Percentiles rank a stretch among this genome's conserved stretches.
Evolutionary conservation across 92 coral and sea anemone genomes (phyloP).

Genomic region (Epizoanthus illoricatus): DNA sequence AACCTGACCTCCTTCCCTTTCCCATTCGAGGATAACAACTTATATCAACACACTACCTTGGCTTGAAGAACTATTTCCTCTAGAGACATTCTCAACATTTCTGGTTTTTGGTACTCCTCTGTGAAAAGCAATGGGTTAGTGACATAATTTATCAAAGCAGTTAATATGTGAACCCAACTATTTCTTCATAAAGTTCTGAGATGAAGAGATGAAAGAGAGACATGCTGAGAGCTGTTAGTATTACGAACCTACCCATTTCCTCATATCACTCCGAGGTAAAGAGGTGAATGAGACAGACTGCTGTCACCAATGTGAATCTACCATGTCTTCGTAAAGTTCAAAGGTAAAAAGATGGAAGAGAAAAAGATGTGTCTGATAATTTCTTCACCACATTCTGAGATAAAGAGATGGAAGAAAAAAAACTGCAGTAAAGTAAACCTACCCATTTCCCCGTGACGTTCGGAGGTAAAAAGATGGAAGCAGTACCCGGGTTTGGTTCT

Average conservation of each 20-base stretch:
- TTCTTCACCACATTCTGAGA: neutral
- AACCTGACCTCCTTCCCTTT: too few relatives aligned
- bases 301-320: too few relatives aligned
- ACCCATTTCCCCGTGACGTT: constrained; percentile 75
- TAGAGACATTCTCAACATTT: constrained; percentile 82
- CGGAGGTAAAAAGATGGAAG: constrained; percentile 79
- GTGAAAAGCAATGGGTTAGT: neutral
- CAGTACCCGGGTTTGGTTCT: constrained; percentile 86
- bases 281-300: neutral
- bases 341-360: too few relatives aligned
- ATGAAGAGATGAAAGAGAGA: too few relatives aligned
- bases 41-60: constrained; percentile 55
- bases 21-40: neutral
- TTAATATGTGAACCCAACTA: too few relatives aligned
- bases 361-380: too few relatives aligned
- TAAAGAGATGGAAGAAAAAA: neutral
- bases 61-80: constrained; percentile 94
- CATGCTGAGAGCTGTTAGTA: too few relatives aligned
- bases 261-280: too few relatives aligned
- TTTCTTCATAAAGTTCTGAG: too few relatives aligned
- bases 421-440: neutral
- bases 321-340: too few relatives aligned
- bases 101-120: constrained; percentile 81
- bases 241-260: too few relatives aligned
- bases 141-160: too few relatives aligned